Evolutionary conservation across 2,888 invertebrate genomes (phyloP).

Genomic region (Brassicogethes aeneus): DNA sequence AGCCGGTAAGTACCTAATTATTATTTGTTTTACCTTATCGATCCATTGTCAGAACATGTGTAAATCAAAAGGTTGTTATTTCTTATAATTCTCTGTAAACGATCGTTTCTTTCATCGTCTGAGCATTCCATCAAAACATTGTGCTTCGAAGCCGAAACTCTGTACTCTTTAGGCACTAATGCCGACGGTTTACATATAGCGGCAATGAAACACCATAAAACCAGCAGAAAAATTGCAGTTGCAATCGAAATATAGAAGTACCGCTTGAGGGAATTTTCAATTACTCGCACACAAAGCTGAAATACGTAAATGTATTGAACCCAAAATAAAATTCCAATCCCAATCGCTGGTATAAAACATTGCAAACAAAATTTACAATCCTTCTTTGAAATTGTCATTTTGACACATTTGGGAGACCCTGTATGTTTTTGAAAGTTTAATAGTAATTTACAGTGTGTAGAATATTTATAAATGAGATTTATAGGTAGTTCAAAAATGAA

Average conservation of each 20-base stretch:
- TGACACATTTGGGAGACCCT: too few species aligned
- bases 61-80: not conserved
- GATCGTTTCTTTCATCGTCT: not conserved
- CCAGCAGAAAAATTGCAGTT: not conserved
- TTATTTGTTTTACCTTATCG: slow-evolving; percentile 2
- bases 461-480: too few species aligned
- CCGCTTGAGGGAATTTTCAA: not conserved
- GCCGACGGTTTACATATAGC: not conserved
- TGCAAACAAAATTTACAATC: too few species aligned
- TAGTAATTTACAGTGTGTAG: too few species aligned
- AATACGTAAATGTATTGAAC: not conserved
- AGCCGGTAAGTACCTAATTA: too few species aligned
- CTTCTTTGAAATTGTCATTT: too few species aligned
- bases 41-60: not conserved
- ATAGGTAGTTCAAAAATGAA: too few species aligned
- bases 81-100: not conserved
- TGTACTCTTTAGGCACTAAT: not conserved
- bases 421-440: too few species aligned
- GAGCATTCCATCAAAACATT: not conserved
- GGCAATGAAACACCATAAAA: not conserved
- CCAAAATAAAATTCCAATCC: not conserved
- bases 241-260: not conserved
- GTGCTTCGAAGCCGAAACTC: not conserved
- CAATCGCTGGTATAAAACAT: too few species aligned
- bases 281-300: not conserved